Evolutionary conservation across 2,888 invertebrate species (phyloP).

Genomic region (Drosophila rellima): DNA sequence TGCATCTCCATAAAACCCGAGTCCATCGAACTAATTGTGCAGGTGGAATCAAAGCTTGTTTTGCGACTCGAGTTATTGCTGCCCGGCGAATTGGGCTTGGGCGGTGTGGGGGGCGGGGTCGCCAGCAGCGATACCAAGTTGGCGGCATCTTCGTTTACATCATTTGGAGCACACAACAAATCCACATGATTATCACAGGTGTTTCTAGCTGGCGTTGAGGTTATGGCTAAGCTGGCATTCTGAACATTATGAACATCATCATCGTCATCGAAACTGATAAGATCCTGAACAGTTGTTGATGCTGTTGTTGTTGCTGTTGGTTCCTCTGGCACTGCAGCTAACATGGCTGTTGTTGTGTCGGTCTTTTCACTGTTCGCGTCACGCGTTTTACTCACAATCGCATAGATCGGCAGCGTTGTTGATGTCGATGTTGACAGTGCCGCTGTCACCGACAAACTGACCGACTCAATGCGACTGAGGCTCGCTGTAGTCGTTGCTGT

Average conservation of each 20-base stretch:
- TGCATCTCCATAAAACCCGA: constrained; percentile 86
- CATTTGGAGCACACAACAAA: constrained; percentile 75
- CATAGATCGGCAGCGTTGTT: constrained; percentile 79
- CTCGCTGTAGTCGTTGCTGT: constrained; percentile 45
- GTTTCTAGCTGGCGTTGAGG: constrained; percentile 3
- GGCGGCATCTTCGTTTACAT: constrained; percentile 41
- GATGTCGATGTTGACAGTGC: constrained; percentile 72
- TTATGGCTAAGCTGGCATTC: constrained; percentile 39
- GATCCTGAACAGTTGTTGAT: constrained; percentile 64
- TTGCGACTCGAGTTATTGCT: constrained; percentile 85
- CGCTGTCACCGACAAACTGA: constrained; percentile 74
- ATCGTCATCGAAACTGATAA: constrained; percentile 84
- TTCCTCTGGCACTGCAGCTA: constrained; percentile 58
- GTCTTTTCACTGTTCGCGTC: constrained; percentile 52
- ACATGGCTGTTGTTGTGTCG: constrained; percentile 45
- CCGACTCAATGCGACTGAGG: constrained; percentile 37
- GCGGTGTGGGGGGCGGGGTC: constrained; percentile 74
- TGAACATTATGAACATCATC: constrained; percentile 32
- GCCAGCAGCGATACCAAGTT: constrained; percentile 50
- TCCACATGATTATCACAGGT: constrained; percentile 68
- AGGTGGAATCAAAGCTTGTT: constrained; percentile 86
- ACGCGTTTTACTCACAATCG: constrained; percentile 81
- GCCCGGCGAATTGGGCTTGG: constrained; percentile 69
- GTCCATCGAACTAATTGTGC: constrained; percentile 86
- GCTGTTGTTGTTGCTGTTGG: constrained; percentile 27